A percentile compares a stretch with the other conserved stretches of the same genome.
These are phyloP conservation scores for Periplaneta americana DNA, from an alignment of 1,140 invertebrate species.

Conservation along the genomic window DNA sequence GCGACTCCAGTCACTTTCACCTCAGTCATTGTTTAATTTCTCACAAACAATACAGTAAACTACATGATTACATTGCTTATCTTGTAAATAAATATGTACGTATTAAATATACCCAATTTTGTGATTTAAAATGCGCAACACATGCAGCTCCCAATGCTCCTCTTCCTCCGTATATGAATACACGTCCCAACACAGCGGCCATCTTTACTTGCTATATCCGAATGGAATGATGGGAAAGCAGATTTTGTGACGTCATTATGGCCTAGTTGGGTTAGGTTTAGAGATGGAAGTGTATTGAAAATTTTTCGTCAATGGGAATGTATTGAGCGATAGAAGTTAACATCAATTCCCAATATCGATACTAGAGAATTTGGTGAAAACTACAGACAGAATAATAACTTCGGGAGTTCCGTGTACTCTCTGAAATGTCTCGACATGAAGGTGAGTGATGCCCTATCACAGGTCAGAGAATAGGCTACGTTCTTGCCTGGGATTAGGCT, in stretches of 20 bases:
- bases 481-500: conserved; percentile 23
- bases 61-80: neutral
- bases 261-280: conserved; percentile 67
- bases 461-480: conserved; percentile 18
- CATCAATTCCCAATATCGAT: conserved; percentile 11
- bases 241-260: conserved; percentile 55
- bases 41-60: neutral
- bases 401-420: conserved; percentile 2
- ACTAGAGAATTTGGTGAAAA: conserved; percentile 12
- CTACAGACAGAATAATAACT: conserved; percentile 1
- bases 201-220: conserved; percentile 7
- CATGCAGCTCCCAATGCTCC: conserved; percentile 87
- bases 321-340: conserved; percentile 22
- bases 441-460: conserved; percentile 46
- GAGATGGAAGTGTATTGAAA: conserved; percentile 57
- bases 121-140: conserved; percentile 81
- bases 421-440: conserved; percentile 77
- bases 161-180: conserved; percentile 89
- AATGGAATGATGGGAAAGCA: conserved; percentile 18
- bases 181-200: conserved; percentile 46
- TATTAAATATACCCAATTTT: conserved; percentile 68
- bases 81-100: neutral
- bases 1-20: neutral
- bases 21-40: neutral
- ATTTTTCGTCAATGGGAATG: conserved; percentile 55